Conservation (phyloP, 2,113 vertebrate genomes). For the Agapornis roseicollis region DNA sequence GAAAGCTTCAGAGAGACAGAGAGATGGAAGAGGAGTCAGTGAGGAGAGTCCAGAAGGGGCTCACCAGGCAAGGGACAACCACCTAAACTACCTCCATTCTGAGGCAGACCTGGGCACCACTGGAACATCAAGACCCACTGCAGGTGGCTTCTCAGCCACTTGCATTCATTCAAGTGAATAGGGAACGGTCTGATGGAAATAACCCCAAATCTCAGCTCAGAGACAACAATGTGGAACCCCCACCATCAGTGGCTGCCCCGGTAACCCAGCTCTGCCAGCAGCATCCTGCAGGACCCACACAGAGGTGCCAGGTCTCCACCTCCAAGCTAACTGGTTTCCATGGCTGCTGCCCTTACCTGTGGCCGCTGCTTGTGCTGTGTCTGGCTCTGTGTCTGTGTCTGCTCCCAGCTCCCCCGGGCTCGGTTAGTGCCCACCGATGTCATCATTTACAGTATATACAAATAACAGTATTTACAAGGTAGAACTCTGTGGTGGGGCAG, state of each 20-base stretch:
- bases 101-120: not conserved
- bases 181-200: not conserved
- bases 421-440: slow-evolving; percentile 96
- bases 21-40: not conserved
- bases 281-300: not conserved
- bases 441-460: slow-evolving; percentile 99
- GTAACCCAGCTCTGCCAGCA: not conserved
- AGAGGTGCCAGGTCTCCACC: not conserved
- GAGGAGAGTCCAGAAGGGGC: not conserved
- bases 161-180: fast-evolving
- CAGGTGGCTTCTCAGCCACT: not conserved
- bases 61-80: not conserved
- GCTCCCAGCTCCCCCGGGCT: slow-evolving; percentile 95
- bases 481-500: slow-evolving; percentile 78
- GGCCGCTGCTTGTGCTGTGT: slow-evolving; percentile 91
- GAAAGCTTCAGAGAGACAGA: not conserved
- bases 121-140: no score
- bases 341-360: slow-evolving; percentile 76
- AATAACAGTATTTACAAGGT: slow-evolving; percentile 99
- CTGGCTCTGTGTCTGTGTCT: slow-evolving; percentile 95
- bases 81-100: not conserved
- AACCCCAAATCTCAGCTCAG: not conserved
- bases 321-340: not conserved
- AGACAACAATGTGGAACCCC: not conserved
- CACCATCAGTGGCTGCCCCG: not conserved